phyloP scores from a whole-genome alignment of 2,888 invertebrate species.

The Dasypolia templi region DNA sequence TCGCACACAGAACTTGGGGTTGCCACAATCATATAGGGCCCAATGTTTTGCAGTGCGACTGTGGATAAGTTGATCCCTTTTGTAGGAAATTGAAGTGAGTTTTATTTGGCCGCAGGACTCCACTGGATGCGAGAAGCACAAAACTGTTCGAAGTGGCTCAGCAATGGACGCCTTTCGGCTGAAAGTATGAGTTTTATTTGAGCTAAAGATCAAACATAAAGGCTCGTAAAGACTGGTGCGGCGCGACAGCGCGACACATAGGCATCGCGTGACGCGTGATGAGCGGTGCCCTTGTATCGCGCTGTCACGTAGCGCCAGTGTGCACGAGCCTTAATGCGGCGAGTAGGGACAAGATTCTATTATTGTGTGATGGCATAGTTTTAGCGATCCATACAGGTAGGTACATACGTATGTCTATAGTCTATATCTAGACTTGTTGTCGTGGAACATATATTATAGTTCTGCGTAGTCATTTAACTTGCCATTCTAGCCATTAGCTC shows the following conservation, averaged over 20 bases:
- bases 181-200: not conserved
- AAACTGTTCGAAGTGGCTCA: not conserved
- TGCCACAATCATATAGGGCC: not conserved
- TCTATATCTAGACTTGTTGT: not conserved
- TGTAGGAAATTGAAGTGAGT: not conserved
- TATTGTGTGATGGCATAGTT: not conserved
- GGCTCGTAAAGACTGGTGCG: too few species aligned
- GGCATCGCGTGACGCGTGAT: too few species aligned
- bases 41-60: not conserved
- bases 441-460: constrained; percentile 8
- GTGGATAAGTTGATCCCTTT: too few species aligned
- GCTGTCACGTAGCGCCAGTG: too few species aligned
- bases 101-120: not conserved
- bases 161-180: not conserved
- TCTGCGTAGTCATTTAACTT: constrained; percentile 13
- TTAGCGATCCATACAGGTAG: not conserved
- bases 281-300: too few species aligned
- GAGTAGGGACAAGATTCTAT: not conserved
- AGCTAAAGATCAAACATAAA: not conserved
- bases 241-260: too few species aligned
- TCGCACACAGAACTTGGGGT: not conserved
- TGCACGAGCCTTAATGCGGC: too few species aligned
- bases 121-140: not conserved
- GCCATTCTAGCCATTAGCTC: constrained; percentile 35
- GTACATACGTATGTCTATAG: not conserved